These are phyloP conservation scores for Dryobates pubescens DNA, from an alignment of 2,797 vertebrate genomes.

Conservation along the genomic window DNA sequence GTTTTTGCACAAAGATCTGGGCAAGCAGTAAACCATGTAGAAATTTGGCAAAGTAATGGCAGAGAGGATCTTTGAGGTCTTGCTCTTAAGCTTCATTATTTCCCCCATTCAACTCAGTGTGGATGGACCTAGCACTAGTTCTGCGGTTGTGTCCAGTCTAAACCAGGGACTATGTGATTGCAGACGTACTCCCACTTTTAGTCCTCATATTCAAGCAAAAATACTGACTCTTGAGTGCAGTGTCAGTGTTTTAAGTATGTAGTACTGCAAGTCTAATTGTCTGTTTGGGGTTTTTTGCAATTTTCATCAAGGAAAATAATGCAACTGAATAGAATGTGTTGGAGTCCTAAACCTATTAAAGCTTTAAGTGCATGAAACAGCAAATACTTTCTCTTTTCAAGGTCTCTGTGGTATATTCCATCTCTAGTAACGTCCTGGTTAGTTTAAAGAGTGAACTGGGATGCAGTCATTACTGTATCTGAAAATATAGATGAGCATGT, in stretches of 20 bases:
- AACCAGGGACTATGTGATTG: background rate
- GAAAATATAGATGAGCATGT: background rate
- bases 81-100: background rate
- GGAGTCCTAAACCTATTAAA: background rate
- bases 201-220: background rate
- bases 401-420: background rate
- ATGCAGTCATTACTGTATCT: background rate
- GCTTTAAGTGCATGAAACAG: background rate
- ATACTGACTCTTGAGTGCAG: background rate
- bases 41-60: background rate
- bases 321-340: background rate
- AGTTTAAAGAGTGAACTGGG: slow-evolving; percentile 19
- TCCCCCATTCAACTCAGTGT: background rate
- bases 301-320: background rate
- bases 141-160: background rate
- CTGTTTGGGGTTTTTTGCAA: background rate
- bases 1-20: background rate
- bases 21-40: background rate
- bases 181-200: background rate
- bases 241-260: background rate
- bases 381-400: background rate
- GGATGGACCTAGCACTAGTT: background rate
- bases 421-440: slow-evolving; percentile 20
- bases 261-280: background rate
- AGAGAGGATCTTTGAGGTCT: background rate